phyloP scores from a whole-genome alignment of 2,888 invertebrate species.

The Agrotis clavis region DNA sequence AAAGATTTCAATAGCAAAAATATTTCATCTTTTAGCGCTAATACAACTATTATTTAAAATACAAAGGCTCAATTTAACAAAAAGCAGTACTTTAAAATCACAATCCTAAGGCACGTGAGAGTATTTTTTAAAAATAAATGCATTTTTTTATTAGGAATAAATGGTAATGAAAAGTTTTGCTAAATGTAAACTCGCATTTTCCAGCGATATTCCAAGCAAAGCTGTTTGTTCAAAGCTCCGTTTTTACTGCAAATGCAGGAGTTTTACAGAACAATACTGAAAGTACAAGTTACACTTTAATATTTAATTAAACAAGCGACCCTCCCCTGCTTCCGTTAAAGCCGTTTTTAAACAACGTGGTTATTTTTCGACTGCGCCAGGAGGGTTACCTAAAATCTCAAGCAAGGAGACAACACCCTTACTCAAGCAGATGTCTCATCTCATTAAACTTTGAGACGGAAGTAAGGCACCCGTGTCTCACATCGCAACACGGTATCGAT shows the following conservation, averaged over 20 bases:
- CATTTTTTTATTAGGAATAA: not conserved
- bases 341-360: too few species aligned
- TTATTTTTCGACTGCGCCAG: too few species aligned
- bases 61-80: too few species aligned
- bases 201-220: not conserved
- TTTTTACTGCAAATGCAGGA: not conserved
- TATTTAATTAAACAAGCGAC: too few species aligned
- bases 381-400: too few species aligned
- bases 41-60: too few species aligned
- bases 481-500: conserved; percentile 25
- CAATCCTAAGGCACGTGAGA: too few species aligned
- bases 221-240: not conserved
- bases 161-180: not conserved
- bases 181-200: not conserved
- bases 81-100: too few species aligned
- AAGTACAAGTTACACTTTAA: not conserved
- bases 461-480: conserved; percentile 6
- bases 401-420: not conserved
- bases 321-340: too few species aligned
- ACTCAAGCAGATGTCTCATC: not conserved
- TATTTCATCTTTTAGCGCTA: too few species aligned
- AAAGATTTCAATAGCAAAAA: too few species aligned
- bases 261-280: not conserved
- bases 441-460: conserved; percentile 16
- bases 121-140: not conserved